phyloP scores from a whole-genome alignment of 2,888 invertebrate genomes.

The Choreutis nemorana region DNA sequence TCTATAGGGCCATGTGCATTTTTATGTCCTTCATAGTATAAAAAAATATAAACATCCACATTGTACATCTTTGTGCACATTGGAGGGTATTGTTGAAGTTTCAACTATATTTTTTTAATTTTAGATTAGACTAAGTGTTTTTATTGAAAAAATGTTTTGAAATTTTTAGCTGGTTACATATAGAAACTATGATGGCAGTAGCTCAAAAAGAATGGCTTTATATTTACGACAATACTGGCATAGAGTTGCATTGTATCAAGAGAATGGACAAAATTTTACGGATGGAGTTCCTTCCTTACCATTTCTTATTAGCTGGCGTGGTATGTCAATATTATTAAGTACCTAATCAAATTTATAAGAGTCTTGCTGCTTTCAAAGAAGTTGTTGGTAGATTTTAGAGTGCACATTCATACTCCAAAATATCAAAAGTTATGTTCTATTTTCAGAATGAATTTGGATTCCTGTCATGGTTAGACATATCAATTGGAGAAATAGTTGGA shows the following conservation, averaged over 20 bases:
- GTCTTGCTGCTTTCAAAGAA: background rate
- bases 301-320: constrained; percentile 89
- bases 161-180: constrained; percentile 83
- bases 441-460: constrained; percentile 77
- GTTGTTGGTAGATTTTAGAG: background rate
- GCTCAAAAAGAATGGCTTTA: constrained; percentile 97
- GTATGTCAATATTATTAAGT: constrained; percentile 55
- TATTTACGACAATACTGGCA: constrained; percentile 97
- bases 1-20: too few relatives aligned
- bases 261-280: constrained; percentile 77
- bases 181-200: constrained; percentile 96
- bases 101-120: too few relatives aligned
- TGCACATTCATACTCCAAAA: background rate
- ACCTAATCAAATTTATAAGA: background rate
- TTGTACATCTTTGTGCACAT: too few relatives aligned
- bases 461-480: constrained; percentile 93
- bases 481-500: constrained; percentile 87
- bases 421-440: constrained; percentile 1
- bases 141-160: too few relatives aligned
- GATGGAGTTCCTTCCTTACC: constrained; percentile 96
- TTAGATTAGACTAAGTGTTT: too few relatives aligned
- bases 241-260: constrained; percentile 96
- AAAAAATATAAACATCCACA: too few relatives aligned
- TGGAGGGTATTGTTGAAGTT: too few relatives aligned
- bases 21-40: too few relatives aligned